phyloP scores from a whole-genome alignment of 2,113 vertebrate species.

The Misgurnus anguillicaudatus region DNA sequence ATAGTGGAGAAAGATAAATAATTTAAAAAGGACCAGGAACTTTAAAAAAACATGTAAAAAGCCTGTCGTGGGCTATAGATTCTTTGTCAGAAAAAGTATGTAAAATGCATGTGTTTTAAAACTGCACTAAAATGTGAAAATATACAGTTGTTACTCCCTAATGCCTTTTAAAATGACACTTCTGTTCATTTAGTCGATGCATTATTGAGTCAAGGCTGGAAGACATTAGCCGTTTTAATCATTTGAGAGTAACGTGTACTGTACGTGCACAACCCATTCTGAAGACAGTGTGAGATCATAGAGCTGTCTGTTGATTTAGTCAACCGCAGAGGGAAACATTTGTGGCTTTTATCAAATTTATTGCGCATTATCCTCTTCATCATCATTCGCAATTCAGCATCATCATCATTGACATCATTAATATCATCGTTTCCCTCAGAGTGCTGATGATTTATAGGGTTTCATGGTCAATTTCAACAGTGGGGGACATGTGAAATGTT shows the following conservation, averaged over 20 bases:
- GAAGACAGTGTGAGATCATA: slow-evolving; percentile 9
- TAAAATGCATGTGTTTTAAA: too few species aligned
- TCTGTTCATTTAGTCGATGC: too few species aligned
- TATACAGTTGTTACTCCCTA: too few species aligned
- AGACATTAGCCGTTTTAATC: neutral
- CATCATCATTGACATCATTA: neutral
- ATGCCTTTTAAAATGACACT: too few species aligned
- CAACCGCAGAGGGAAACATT: neutral
- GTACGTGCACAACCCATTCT: neutral
- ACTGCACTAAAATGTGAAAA: too few species aligned
- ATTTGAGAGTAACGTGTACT: neutral
- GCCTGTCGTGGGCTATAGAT: too few species aligned
- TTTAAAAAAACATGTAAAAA: too few species aligned
- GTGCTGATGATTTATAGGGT: neutral
- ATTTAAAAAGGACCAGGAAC: too few species aligned
- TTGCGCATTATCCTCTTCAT: neutral
- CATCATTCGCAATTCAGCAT: neutral
- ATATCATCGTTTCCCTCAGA: slow-evolving; percentile 4
- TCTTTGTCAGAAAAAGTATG: too few species aligned
- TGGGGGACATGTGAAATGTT: neutral
- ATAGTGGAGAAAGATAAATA: too few species aligned
- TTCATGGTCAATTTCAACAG: neutral
- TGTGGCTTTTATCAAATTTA: neutral
- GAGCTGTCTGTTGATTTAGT: slow-evolving; percentile 2
- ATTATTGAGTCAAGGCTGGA: neutral